Conservation (phyloP, 2,797 vertebrate species). For the Scolopax rusticola region DNA sequence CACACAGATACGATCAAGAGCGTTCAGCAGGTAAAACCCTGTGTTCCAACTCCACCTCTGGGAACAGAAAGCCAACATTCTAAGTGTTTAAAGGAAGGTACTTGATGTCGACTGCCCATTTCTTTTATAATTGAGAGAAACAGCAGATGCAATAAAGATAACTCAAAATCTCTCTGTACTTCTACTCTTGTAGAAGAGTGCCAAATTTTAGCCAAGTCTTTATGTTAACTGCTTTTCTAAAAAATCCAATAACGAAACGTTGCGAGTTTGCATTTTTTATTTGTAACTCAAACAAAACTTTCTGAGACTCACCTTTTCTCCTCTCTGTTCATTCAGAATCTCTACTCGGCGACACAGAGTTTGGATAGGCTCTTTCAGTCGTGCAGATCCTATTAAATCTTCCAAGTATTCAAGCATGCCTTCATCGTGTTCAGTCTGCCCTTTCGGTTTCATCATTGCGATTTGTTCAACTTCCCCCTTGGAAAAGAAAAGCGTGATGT, state of each 20-base stretch:
- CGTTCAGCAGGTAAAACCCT: background rate
- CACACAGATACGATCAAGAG: background rate
- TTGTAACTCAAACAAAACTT: background rate
- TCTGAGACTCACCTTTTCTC: conserved; percentile 88
- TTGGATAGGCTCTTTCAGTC: conserved; percentile 92
- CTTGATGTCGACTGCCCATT: no score
- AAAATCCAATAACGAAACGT: background rate
- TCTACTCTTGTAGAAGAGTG: background rate
- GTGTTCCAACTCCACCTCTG: background rate
- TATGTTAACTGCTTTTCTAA: background rate
- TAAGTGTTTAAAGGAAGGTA: background rate
- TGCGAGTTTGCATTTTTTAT: background rate
- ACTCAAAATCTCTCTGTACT: background rate
- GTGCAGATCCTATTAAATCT: conserved; percentile 94
- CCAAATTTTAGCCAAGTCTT: background rate
- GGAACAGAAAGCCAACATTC: background rate
- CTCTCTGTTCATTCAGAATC: conserved; percentile 91
- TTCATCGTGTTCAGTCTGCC: conserved; percentile 94
- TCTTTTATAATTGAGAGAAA: background rate
- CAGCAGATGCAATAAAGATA: background rate
- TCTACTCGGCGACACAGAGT: conserved; percentile 88
- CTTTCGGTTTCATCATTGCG: conserved; percentile 98
- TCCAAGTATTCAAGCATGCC: conserved; percentile 98
- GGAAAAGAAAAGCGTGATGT: conserved; percentile 34
- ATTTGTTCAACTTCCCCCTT: conserved; percentile 99